Conservation (phyloP, 2,113 vertebrate genomes). For the Hippocampus guttulatus region DNA sequence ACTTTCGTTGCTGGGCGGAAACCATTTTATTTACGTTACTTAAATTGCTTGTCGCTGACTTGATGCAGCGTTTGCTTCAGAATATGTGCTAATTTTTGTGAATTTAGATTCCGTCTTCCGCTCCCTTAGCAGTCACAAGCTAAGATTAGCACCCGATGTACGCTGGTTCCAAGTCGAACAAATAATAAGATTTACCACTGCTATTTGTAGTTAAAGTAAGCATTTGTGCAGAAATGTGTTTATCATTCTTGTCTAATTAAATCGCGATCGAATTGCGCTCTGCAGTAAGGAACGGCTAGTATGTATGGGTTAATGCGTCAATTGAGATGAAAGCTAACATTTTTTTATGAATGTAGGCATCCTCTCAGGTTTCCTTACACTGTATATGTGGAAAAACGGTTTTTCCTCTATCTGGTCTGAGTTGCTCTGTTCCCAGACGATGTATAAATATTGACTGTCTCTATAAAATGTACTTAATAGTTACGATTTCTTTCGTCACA, state of each 20-base stretch:
- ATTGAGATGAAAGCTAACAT: not conserved
- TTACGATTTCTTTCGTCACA: too few relatives aligned
- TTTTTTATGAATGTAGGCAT: not conserved
- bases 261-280: not conserved
- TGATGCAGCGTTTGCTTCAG: not conserved
- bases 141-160: not conserved
- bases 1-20: fast-evolving
- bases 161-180: not conserved
- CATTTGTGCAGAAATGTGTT: not conserved
- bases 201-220: not conserved
- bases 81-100: not conserved
- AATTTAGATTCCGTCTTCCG: not conserved
- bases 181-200: not conserved
- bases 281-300: not conserved
- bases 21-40: fast-evolving
- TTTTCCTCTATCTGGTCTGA: too few relatives aligned
- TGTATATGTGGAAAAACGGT: not conserved
- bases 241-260: not conserved
- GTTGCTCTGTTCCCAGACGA: too few relatives aligned
- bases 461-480: too few relatives aligned
- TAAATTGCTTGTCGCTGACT: not conserved
- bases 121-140: not conserved
- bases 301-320: not conserved
- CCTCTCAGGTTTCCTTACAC: not conserved
- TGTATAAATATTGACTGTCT: too few relatives aligned